Conservation (phyloP, 2,888 invertebrate species). For the Eilema sororculum region DNA sequence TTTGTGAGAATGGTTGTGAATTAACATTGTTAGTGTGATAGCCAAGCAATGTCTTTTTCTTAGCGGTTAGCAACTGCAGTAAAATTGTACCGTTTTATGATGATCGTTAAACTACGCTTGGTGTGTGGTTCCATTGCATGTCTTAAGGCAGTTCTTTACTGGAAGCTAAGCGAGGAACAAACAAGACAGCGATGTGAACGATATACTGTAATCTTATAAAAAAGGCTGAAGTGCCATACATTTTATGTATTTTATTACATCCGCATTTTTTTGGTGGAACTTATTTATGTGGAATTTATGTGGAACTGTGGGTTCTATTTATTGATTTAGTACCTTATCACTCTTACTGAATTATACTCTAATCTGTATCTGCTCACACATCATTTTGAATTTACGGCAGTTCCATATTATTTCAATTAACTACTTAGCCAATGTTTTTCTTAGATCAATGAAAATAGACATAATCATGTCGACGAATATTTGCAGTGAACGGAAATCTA, state of each 20-base stretch:
- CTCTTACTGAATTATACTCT: too few relatives aligned
- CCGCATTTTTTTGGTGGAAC: conserved; percentile 13
- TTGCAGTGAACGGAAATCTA: neutral
- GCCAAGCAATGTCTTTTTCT: conserved; percentile 39
- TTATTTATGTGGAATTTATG: too few relatives aligned
- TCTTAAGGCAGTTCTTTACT: conserved; percentile 34
- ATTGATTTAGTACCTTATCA: neutral
- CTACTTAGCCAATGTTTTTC: too few relatives aligned
- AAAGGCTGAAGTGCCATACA: conserved; percentile 16
- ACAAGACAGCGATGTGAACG: conserved; percentile 27
- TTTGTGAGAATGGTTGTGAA: conserved; percentile 28
- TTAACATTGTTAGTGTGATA: conserved; percentile 43
- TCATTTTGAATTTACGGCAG: too few relatives aligned
- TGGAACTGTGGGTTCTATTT: neutral
- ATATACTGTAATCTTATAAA: conserved; percentile 25
- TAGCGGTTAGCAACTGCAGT: conserved; percentile 56
- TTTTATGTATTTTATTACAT: conserved; percentile 24
- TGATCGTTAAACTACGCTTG: conserved; percentile 73
- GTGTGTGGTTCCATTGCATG: conserved; percentile 65
- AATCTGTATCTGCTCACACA: too few relatives aligned
- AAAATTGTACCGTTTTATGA: conserved; percentile 78
- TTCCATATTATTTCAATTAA: too few relatives aligned
- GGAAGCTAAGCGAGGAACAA: conserved; percentile 31
- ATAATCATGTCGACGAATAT: neutral
- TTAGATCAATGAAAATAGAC: neutral